These are phyloP conservation scores for Cheirogaleus medius DNA, from an alignment of 2,113 vertebrate genomes.

Conservation along the genomic window DNA sequence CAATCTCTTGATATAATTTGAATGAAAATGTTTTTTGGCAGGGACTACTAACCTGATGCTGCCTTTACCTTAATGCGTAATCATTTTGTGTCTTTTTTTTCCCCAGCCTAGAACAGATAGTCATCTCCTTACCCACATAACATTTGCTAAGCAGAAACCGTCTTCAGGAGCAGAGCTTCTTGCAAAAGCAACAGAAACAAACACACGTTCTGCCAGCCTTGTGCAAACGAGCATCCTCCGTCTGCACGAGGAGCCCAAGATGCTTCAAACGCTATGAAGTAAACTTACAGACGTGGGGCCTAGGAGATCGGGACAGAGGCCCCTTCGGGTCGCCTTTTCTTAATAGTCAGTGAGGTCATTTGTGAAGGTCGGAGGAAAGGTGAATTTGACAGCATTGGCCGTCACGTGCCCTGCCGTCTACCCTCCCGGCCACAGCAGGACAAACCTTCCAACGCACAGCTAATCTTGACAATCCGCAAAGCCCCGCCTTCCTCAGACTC, in stretches of 20 bases:
- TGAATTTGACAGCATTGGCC: neutral
- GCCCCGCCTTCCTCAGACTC: conserved; percentile 36
- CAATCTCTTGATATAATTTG: neutral
- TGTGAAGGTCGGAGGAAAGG: neutral
- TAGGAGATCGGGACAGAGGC: fast-evolving
- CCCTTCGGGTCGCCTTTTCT: too few relatives aligned
- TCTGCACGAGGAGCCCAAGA: fast-evolving
- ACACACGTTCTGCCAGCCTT: fast-evolving
- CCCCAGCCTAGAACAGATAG: neutral
- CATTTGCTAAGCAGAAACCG: neutral
- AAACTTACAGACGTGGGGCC: fast-evolving
- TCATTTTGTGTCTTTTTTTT: neutral
- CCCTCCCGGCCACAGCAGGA: neutral
- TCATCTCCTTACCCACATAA: neutral
- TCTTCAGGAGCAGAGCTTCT: fast-evolving
- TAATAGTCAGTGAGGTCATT: fast-evolving
- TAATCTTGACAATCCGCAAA: conserved; percentile 33
- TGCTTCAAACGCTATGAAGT: too few relatives aligned
- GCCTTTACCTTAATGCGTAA: conserved; percentile 1
- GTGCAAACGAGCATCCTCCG: fast-evolving
- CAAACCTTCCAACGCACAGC: neutral
- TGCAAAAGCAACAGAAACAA: fast-evolving
- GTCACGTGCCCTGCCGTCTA: too few relatives aligned
- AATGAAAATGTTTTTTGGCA: neutral
- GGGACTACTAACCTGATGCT: neutral